A percentile compares a stretch with the other conserved stretches of the same genome.
Conservation (phyloP, 2,113 vertebrate species). For the Mungos mungo region DNA sequence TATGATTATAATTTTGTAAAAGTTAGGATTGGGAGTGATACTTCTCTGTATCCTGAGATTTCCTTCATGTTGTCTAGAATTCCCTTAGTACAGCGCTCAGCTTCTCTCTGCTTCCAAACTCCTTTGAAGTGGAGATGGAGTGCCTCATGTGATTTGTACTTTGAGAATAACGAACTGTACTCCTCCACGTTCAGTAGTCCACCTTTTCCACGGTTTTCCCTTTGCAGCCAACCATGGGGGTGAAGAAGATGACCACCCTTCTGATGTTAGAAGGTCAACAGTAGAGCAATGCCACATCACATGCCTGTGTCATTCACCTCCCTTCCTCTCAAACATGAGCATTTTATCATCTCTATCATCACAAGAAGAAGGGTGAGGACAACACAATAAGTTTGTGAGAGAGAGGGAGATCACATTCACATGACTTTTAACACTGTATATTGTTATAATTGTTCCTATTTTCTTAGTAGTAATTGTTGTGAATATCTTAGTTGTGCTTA, state of each 20-base stretch:
- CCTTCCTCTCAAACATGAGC: not conserved
- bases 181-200: not conserved
- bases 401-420: not conserved
- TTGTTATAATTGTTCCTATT: not conserved
- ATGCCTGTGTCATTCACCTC: not conserved
- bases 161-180: not conserved
- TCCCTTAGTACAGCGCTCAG: not conserved
- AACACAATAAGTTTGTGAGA: not conserved
- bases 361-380: not conserved
- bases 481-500: not conserved
- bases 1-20: not conserved
- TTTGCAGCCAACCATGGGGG: not conserved
- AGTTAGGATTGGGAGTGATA: not conserved
- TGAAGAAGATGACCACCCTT: not conserved
- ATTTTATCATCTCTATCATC: not conserved
- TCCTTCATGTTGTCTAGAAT: not conserved
- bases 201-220: not conserved
- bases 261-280: not conserved
- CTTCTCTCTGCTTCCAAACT: not conserved
- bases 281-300: too few relatives aligned
- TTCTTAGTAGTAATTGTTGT: not conserved
- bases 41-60: not conserved
- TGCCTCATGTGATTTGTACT: not conserved
- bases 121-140: not conserved
- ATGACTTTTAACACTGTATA: not conserved